These are phyloP conservation scores for Apotomis turbidana DNA, from an alignment of 2,888 invertebrate species.

Conservation along the genomic window DNA sequence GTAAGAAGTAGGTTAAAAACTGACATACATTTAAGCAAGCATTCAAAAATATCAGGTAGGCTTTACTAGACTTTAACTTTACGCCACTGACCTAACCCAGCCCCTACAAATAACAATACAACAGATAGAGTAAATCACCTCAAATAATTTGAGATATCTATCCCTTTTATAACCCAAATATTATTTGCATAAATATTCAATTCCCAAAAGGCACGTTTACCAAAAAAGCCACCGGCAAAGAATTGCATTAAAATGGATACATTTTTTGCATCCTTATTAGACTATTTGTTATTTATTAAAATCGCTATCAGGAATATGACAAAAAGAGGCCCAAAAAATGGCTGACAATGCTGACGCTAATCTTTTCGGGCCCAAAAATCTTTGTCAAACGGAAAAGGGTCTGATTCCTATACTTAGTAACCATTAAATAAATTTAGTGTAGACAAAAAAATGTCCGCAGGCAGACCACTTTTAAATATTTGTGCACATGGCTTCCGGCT, in stretches of 20 bases:
- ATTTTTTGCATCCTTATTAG: conserved; percentile 63
- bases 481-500: conserved; percentile 83
- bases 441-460: conserved; percentile 69
- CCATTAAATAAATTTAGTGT: conserved; percentile 78
- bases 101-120: neutral
- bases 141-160: neutral
- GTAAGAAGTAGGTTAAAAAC: too few species aligned
- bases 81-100: neutral
- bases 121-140: neutral
- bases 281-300: conserved; percentile 80
- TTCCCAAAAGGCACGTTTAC: conserved; percentile 43
- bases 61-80: too few species aligned
- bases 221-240: conserved; percentile 57
- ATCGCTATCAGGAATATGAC: conserved; percentile 67
- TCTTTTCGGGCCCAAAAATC: conserved; percentile 72
- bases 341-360: conserved; percentile 75
- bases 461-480: conserved; percentile 80
- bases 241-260: conserved; percentile 64
- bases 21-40: too few species aligned
- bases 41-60: too few species aligned
- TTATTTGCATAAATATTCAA: conserved; percentile 38
- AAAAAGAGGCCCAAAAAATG: conserved; percentile 73
- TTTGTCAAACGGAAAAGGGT: conserved; percentile 76
- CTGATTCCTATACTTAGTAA: conserved; percentile 75
- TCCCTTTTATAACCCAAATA: conserved; percentile 12